Conservation (phyloP, 1,140 invertebrate species). For the Drosophila mayri region DNA sequence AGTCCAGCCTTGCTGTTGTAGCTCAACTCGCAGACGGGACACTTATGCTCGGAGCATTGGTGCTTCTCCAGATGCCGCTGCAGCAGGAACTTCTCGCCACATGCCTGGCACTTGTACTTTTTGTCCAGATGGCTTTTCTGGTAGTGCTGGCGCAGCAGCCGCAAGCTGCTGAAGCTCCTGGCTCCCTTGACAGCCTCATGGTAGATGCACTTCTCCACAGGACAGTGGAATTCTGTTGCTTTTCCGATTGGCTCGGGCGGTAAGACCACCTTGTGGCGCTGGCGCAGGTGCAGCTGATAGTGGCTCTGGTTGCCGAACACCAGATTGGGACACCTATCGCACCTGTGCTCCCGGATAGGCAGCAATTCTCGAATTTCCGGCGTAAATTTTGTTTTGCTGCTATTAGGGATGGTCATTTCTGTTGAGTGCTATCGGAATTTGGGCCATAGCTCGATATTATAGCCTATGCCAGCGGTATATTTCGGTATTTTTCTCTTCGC, state of each 20-base stretch:
- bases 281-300: constrained; percentile 57
- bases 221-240: constrained; percentile 50
- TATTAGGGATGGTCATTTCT: constrained; percentile 1
- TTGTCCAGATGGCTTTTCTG: constrained; percentile 88
- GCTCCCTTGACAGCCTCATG: constrained; percentile 31
- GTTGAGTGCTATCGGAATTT: background rate
- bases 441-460: background rate
- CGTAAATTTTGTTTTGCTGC: constrained; percentile 36
- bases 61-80: constrained; percentile 86
- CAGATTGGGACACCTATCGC: constrained; percentile 43
- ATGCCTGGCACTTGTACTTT: constrained; percentile 86
- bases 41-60: constrained; percentile 85
- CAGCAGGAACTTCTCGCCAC: constrained; percentile 87
- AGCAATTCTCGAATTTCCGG: constrained; percentile 56
- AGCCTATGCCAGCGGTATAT: background rate
- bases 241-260: background rate
- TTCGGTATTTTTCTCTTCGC: constrained; percentile 2
- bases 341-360: constrained; percentile 58
- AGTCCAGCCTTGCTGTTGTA: constrained; percentile 61
- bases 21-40: constrained; percentile 53
- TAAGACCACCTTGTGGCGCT: constrained; percentile 44
- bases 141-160: constrained; percentile 86
- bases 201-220: constrained; percentile 52
- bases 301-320: constrained; percentile 68
- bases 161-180: constrained; percentile 74